Percentiles rank a stretch among this genome's conserved stretches.
Evolutionary conservation across 92 coral and sea anemone species (phyloP).

Genomic region (Anthopleura xanthogrammica): DNA sequence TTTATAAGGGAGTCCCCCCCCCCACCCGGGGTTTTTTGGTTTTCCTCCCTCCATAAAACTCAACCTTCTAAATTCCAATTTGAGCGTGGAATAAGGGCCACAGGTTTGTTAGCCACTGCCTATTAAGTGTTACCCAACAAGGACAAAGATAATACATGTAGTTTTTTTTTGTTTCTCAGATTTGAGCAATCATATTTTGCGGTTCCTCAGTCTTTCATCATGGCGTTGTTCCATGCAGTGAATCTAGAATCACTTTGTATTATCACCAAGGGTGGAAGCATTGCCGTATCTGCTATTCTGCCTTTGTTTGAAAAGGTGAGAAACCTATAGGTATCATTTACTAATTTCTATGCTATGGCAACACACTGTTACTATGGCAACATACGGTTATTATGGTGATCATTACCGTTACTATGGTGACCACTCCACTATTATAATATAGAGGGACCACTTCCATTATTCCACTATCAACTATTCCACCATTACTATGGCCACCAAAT

Average conservation of each 20-base stretch:
- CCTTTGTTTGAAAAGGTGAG: slow-evolving; percentile 45
- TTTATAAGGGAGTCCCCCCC: too few species aligned
- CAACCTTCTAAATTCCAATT: too few species aligned
- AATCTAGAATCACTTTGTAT: slow-evolving; percentile 38
- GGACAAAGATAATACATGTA: neutral
- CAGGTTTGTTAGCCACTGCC: too few species aligned
- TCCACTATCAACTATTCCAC: too few species aligned
- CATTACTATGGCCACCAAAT: neutral
- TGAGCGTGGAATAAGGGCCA: too few species aligned
- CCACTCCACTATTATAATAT: neutral
- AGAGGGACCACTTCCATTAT: neutral
- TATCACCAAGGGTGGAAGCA: slow-evolving; percentile 47
- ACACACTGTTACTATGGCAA: neutral
- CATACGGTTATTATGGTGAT: neutral
- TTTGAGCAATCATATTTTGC: slow-evolving; percentile 46
- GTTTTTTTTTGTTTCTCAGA: slow-evolving; percentile 2
- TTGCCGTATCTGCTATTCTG: slow-evolving; percentile 35
- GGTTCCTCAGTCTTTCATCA: slow-evolving; percentile 32
- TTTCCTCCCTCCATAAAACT: too few species aligned
- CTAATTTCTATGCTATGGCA: too few species aligned
- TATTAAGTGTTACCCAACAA: too few species aligned
- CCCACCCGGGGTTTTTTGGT: too few species aligned
- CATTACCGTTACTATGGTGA: neutral
- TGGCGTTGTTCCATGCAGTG: slow-evolving; percentile 18
- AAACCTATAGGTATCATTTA: neutral